Evolutionary conservation across 2,888 invertebrate species (phyloP), one percentile per base, ranked within the genome.

Genomic region (Polia nebulosa): DNA sequence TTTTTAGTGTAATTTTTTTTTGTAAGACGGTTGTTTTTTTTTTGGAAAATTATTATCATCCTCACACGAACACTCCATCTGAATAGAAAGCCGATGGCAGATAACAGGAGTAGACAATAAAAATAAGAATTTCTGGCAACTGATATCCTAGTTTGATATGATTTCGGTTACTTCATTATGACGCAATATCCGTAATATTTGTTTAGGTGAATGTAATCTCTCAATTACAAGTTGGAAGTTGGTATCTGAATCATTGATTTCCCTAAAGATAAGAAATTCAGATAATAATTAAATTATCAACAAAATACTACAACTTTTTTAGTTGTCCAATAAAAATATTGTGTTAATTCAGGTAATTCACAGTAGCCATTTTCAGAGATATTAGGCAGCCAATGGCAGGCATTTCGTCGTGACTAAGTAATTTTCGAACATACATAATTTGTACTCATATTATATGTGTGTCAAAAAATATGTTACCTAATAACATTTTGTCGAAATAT

Each of bases 251-350:
- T 44, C 71, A 70, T 70, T 71, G 47, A 55, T 59, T 36, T 76
- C 17, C 17, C 11, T n/a, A 13, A 57, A 41, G 70, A 76, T 72
- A 72, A 69, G 41, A 4, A 17, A 17, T 55, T 41, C 4, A 70
- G 47, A 76, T 49, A 53, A 47, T 25, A 41, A 68, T 55, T 29
- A 34, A 70, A 68, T 44, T 70, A 76, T 58, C 52, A 70, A 76
- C 47, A 41, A 53, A 45, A 41, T 53, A 56, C 13, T 68, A 52
- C 3, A 41, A 53, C 22, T 11, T 20, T 53, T 47, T 68, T 17
- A 7, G 25, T 41, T 68, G 57, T 32, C 41, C 25, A 52, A 72
- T 76, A 56, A 72, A 56, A 44, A 56, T 17, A 29, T 29, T 51
- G 11, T 56, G 32, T 39, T 29, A 47, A 57, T 52, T 77, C 27